Base-by-base conservation (phyloP, 2,113 vertebrate species). In the Corythornis vintsioides region DNA sequence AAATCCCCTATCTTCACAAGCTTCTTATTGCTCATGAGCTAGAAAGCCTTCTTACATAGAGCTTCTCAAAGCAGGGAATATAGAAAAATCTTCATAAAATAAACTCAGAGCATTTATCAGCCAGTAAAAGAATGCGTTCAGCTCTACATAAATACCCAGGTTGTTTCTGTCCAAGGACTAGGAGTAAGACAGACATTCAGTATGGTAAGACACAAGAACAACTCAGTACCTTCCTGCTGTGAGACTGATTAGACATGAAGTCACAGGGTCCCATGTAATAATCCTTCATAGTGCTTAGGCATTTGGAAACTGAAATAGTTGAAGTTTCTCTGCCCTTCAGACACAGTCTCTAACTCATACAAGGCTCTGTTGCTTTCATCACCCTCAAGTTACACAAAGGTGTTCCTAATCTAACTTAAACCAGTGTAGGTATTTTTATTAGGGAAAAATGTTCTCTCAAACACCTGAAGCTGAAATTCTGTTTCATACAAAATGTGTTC, bases 301-400 rank as follows among this genome's bases (percentile, higher is more conserved):
- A 93, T 66, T 91, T 20, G 53, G 86, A 94, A 94, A 94, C 50
- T 81, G 72, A 80, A 94, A 96, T 7, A 70, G 66, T 73, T 85
- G 75, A 47, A 61, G 42, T 47, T 83, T 95, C n/a, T 87, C 35
- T 45, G 47, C 75, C 83, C 94, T 94, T 83, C 93, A 92, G 89
- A 57, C 86, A 88, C 73, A 95, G 83, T 84, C 90, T 66, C 72
- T 70, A 71, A 31, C 43, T 77, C 55, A 33, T 64, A 96, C 38
- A 67, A 83, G 72, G 82, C 74, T 33, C 50, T 31, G 10, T 22
- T 52, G 17, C 53, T 55, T 71, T 47, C 52, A 47, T 59, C 33
- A 29, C 11, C 15, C 18, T 29, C 17, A 19, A 65, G 28, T 33
- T 45, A 29, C 4, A 53, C 33, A 82, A 47, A 59, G 1, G 5